These are phyloP conservation scores for Luperina nickerlii DNA, from an alignment of 2,888 invertebrate genomes.

Conservation along the genomic window DNA sequence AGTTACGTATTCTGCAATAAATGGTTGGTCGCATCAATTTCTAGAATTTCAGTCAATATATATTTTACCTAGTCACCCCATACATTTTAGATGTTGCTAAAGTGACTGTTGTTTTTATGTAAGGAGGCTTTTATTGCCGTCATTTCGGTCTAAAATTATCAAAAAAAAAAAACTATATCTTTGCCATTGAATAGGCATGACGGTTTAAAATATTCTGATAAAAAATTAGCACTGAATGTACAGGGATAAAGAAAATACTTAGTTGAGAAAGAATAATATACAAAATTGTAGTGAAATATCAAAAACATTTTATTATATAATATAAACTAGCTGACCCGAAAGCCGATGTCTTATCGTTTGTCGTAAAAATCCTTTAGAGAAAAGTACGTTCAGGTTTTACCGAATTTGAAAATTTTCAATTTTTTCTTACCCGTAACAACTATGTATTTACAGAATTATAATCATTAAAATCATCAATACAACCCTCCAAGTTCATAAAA, in stretches of 20 bases:
- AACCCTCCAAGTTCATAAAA: too few relatives aligned
- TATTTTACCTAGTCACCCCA: constrained; percentile 68
- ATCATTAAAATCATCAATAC: too few relatives aligned
- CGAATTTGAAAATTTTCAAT: not conserved
- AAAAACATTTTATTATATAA: not conserved
- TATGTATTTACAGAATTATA: too few relatives aligned
- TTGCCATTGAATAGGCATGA: constrained; percentile 29
- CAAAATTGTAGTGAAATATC: constrained; percentile 12
- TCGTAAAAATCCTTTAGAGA: not conserved
- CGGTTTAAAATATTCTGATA: constrained; percentile 12
- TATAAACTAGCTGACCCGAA: not conserved
- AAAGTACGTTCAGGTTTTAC: not conserved
- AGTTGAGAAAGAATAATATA: constrained; percentile 4
- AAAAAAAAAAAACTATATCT: constrained; percentile 8
- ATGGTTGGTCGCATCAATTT: constrained; percentile 55
- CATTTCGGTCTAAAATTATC: constrained; percentile 7
- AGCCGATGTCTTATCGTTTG: not conserved
- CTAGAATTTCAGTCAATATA: constrained; percentile 39
- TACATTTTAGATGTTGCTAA: constrained; percentile 42
- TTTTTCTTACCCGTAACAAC: not conserved
- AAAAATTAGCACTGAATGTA: constrained; percentile 57
- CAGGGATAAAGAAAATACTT: constrained; percentile 50
- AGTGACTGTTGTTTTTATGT: constrained; percentile 48
- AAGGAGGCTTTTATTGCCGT: constrained; percentile 5
- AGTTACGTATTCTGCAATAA: constrained; percentile 1